phyloP scores from a whole-genome alignment of 2,797 vertebrate genomes.

The Myripristis jacobus region DNA sequence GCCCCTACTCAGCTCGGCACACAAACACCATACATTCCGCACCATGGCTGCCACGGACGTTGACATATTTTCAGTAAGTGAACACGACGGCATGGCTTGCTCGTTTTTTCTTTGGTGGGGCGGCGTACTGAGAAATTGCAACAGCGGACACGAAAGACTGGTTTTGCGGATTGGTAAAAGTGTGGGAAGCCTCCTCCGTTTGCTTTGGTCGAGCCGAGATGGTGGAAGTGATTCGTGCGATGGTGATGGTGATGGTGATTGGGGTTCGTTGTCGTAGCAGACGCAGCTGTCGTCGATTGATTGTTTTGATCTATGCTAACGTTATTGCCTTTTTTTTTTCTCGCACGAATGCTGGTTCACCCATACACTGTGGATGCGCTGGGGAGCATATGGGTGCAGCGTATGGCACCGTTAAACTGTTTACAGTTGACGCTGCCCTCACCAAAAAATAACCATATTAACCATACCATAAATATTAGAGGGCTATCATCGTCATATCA shows the following conservation, averaged over 20 bases:
- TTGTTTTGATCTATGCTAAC: neutral
- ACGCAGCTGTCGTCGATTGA: neutral
- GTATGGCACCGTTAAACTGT: slow-evolving; percentile 17
- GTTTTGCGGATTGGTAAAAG: slow-evolving; percentile 40
- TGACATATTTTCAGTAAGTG: slow-evolving; percentile 86
- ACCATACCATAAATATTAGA: neutral
- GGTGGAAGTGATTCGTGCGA: slow-evolving; percentile 56
- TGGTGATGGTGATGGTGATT: slow-evolving; percentile 18
- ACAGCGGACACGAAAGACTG: slow-evolving; percentile 15
- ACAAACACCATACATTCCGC: slow-evolving; percentile 70
- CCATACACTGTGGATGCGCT: neutral
- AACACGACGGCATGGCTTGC: neutral
- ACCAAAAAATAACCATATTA: neutral
- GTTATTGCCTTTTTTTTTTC: neutral
- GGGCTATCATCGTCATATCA: neutral
- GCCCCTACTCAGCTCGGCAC: slow-evolving; percentile 61
- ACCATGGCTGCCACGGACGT: slow-evolving; percentile 88
- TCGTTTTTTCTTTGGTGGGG: neutral
- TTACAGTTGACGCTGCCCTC: slow-evolving; percentile 8
- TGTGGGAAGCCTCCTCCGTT: slow-evolving; percentile 58
- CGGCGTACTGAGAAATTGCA: neutral
- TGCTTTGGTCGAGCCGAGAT: slow-evolving; percentile 48
- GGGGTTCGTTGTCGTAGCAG: neutral
- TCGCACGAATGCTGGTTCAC: neutral
- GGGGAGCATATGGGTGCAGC: slow-evolving; percentile 34